Base-by-base conservation (phyloP, 2,797 vertebrate genomes). In the Linurgus olivaceus region DNA sequence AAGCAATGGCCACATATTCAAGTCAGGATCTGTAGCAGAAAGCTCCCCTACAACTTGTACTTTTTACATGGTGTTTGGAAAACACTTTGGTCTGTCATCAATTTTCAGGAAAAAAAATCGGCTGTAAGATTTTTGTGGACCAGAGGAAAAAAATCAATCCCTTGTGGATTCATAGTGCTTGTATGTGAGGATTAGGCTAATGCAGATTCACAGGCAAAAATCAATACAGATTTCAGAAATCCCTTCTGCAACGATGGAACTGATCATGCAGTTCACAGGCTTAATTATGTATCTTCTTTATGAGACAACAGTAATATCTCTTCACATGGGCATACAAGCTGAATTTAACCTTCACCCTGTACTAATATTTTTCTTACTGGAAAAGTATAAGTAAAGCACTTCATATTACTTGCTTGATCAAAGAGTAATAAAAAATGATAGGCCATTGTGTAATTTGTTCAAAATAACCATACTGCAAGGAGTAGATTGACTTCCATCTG, bases 121-220 rank as follows among this genome's bases (percentile, higher is more conserved):
- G 33, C 28, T 73, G 10, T 67, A 42, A 66, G 81, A 78, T 89
- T 95, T 97, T 96, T 96, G 71, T 86, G 62, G 52, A 70, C 71
- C 9, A 58, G 74, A 77, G 72, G 73, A 91, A 92, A 93, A 93
- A 81, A 94, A 93, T 95, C 70, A 74, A 92, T 96, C 89, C 58
- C 72, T 28, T 25, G 28, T 80, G 65, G 71, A 76, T 79, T n/a
- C 84, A 63, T 85, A 61, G 26, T 67, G 50, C 70, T 86, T 86
- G 89, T 88, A 18, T 67, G 63, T 63, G 61, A 92, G 96, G 95
- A 94, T 96, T 94, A 97, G 68, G 81, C 68, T 88, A 73, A 86
- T 95, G 87, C 93, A 88, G 82, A 97, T 96, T 94, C 94, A 90
- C 77, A 77, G 89, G 68, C 78, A 84, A 81, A 92, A 95, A 96